A percentile compares a stretch with the other conserved stretches of the same genome.
These are phyloP conservation scores for Enteromius anoplus DNA, from an alignment of 2,797 vertebrate species.

Conservation along the genomic window DNA sequence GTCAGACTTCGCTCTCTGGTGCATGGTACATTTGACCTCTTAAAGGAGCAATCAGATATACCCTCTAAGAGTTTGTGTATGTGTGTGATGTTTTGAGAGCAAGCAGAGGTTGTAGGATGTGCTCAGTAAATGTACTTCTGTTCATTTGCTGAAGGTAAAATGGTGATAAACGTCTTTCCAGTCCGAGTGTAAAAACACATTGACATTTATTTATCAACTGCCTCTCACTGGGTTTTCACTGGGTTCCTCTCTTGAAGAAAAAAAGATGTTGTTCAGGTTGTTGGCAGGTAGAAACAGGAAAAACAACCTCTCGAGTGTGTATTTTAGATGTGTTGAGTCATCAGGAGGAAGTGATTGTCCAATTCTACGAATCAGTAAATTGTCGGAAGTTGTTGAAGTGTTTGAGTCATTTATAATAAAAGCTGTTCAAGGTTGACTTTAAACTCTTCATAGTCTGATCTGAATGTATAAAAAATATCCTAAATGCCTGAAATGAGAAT, in stretches of 20 bases:
- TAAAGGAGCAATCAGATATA: conserved; percentile 49
- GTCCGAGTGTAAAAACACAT: conserved; percentile 11
- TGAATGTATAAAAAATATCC: background rate
- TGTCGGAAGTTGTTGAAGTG: conserved; percentile 15
- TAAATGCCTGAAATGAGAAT: background rate
- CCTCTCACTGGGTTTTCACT: background rate
- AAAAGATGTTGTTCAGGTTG: background rate
- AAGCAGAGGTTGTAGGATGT: conserved; percentile 7
- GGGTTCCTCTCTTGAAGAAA: background rate
- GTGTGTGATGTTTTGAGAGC: conserved; percentile 8
- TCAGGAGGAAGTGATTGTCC: conserved; percentile 3
- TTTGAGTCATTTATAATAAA: background rate
- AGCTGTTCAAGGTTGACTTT: background rate
- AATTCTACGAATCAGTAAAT: conserved; percentile 6
- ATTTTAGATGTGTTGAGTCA: conserved; percentile 28
- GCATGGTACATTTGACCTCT: conserved; percentile 55
- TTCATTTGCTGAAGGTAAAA: conserved; percentile 8
- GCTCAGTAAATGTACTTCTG: background rate
- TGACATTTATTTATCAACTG: background rate
- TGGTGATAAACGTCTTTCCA: background rate
- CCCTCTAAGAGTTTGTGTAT: background rate
- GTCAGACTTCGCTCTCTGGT: conserved; percentile 46
- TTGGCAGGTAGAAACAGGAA: conserved; percentile 38
- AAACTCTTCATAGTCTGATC: background rate
- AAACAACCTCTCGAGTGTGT: conserved; percentile 12